Base-by-base conservation (phyloP, 2,797 vertebrate species). In the Novumbra hubbsi region DNA sequence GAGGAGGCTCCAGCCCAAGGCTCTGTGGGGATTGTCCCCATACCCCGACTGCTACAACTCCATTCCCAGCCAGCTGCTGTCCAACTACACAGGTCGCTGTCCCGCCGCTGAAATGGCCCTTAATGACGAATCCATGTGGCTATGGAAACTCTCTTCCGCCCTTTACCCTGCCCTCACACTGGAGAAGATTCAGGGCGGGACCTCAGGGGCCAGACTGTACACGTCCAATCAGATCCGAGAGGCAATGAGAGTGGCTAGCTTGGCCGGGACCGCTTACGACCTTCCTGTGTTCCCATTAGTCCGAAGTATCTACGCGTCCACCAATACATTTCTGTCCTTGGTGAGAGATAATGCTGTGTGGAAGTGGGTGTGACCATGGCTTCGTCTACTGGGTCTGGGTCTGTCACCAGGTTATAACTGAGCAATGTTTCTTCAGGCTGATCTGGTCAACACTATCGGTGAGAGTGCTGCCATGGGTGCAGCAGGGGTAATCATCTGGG, bases 381-480 rank as follows among this genome's bases (percentile, higher is more conserved):
- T 34, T 65, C 0, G 7, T 65, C 28, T 32, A 30, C 11, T 69
- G 21, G 45, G 11, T 70, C 48, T 30, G 45, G 45, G 11, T 70
- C 48, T 30, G 45, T 50, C 49, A 48, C 28, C 28, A 65, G 28
- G 30, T 15, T 34, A 78, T 67, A 21, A 75, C 21, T 38, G 2
- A 7, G 41, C 71, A 17, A 5, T 28, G 52, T 77, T 38, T 63
- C 19, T 71, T 34, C 86, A 96, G 95, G 88, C 85, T 55, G 93
- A 95, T 83, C 86, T 95, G 84, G 90, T 94, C 82, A 92, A 89
- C 85, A 92, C 93, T 16, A 89, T 95, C 5, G 95, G 95, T 80
- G 93, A 95, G 86, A 95, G 94, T 30, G 95, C 93, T 76, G 94
- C 95, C 63, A 86, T 94, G 90, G 95, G 95, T 77, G 90, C 93